Base-by-base conservation (phyloP, 2,797 vertebrate species). In the Cyclopterus lumpus region DNA sequence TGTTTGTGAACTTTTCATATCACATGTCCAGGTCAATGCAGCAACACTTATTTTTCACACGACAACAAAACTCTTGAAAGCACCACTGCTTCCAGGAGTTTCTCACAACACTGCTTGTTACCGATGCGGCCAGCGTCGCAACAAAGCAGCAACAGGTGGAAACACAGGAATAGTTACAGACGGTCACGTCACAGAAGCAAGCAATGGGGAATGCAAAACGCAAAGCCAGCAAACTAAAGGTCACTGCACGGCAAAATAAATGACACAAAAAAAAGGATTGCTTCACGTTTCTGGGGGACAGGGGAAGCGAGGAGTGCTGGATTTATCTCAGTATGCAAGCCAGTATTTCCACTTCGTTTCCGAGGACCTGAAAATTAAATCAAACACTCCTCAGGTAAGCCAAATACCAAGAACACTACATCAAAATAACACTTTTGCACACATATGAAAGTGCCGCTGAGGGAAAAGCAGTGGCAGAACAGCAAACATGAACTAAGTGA, bases 341-440 rank as follows among this genome's bases (percentile, higher is more conserved):
- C 88, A 73, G 86, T 67, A 81, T 91, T 92, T 86, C 92, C 92
- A 48, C 90, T 91, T 85, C 89, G 71, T 89, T 91, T 92, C 92
- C 88, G 71, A 84, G 87, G 90, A 93, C 93, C 93, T 93, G 90
- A 69, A 92, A 93, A 89, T 92, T 93, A 90, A 93, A 93, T 93
- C 91, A 92, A 93, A 93, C 92, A 92, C 92, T 93, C 91, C 92
- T 93, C 89, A 90, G 84, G 86, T 77, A 83, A 84, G 79, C 40
- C 1, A 84, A 81, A 88, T 44, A 90, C n/a, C 81, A 76, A 58
- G 75, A 68, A 53, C 40, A 66, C 63, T 1, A 70, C 34, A 70
- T 71, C 28, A 79, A 76, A 77, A 82, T 49, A 68, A 36, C 76
- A 86, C 77, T 82, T 78, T 64, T 57, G 32, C 59, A 18, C 6